Evolutionary conservation across 2,797 vertebrate species (phyloP), one percentile per base, ranked within the genome.

Genomic region (Siniperca undulata): DNA sequence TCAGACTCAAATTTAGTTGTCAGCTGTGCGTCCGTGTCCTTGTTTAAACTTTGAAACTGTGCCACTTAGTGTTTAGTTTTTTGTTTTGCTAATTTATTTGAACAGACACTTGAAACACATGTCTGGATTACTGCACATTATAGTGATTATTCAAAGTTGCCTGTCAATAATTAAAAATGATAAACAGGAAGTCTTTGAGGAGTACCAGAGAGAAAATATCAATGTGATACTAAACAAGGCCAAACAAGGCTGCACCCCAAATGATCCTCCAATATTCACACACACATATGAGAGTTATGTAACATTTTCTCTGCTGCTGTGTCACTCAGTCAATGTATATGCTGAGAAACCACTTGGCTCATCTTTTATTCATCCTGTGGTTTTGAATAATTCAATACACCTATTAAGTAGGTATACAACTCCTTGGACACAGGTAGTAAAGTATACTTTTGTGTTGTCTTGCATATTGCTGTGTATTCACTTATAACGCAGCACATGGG

Each of bases 281-380:
- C 48, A 44, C 16, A 38, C 50, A 59, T 7, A 36, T 44, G 42
- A 61, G 13, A 52, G 56, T 77, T 75, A 72, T 30, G 24, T 30
- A 59, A 76, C 61, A 27, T 46, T 48, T 24, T 44, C 42, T 82
- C 36, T 70, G 5, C 75, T 12, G 8, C 24, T n/a, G 10, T 68
- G 73, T 61, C 42, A 68, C 46, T 64, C 30, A 48, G 82, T 78
- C 80, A 91, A 50, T 82, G 53, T 87, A 82, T 85, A 81, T 77
- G 74, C 85, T 87, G 86, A 89, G 83, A 90, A 88, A 87, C 24
- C 24, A 30, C 58, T 36, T 22, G 9, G 9, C 46, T 55, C 20
- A 60, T 38, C 62, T 60, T 71, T 64, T 68, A 42, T 78, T 76
- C 48, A 65, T 30, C 11, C 27, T 75, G 60, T 50, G 59, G 59